Base-by-base conservation (phyloP, 2,888 invertebrate genomes). In the Macaria notata region DNA sequence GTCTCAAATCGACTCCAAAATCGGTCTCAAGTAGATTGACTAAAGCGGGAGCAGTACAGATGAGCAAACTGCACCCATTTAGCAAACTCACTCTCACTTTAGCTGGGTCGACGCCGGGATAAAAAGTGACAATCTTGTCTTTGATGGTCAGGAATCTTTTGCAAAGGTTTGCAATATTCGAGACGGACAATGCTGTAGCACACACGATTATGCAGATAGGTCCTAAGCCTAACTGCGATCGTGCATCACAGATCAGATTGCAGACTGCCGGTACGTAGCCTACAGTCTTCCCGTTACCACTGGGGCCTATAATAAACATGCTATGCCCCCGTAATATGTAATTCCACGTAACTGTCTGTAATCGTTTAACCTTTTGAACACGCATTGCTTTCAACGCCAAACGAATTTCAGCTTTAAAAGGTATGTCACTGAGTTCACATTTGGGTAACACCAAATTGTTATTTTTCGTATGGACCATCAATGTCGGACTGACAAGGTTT, bases 301-400 rank as follows among this genome's bases (percentile, higher is more conserved):
- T 73, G 0, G 93, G 88, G 59, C 94, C 92, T 1, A 96, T 86
- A 59, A 95, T 91, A 50, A 95, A 92, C 0, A 95, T 83, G 62
- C 95, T 94, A 48, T 93, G 92, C 0, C 94, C 94, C 41, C 94
- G 89, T 44, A 94, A 81, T 46, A 96, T 89, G 3, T 94, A 93
- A 0, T 94, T 93, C 96, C 96, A 96, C 0, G 94, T 90, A 52
- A 94, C 94, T 0, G 93, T 92, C 72, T 97, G 96, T 36, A 95
- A 84, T 43, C 88, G 86, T 75, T 87, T 92, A 0, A 93, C 90
- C 0, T 73, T 72, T 4, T 74, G 76, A 0, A 93, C 71, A 0
- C 68, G 66, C 76, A 90, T 77, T 33, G 78, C 82, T 55, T 70
- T 74, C 1, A 93, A 68, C 1, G 71, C 75, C 3, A 71, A 59